These are phyloP conservation scores for Drosophila ambigua DNA, from an alignment of 1,140 invertebrate species.

Conservation along the genomic window DNA sequence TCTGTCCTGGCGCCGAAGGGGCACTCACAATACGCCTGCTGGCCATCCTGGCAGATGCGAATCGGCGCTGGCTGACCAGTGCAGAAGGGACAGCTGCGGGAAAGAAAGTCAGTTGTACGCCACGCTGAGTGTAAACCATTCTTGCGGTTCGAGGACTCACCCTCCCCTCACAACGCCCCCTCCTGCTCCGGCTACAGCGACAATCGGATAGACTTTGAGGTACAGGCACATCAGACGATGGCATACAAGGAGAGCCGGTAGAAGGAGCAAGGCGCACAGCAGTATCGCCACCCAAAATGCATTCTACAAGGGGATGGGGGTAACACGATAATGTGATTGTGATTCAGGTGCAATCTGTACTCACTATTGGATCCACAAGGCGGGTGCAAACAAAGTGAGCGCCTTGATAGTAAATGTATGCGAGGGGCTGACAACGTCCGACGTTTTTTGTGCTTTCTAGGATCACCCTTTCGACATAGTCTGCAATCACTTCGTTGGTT, in stretches of 20 bases:
- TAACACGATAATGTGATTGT: no score
- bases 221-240: constrained; percentile 92
- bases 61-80: no score
- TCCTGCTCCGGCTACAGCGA: constrained; percentile 86
- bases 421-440: constrained; percentile 91
- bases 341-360: constrained; percentile 69
- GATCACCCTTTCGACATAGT: constrained; percentile 87
- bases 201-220: constrained; percentile 90
- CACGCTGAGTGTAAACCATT: no score
- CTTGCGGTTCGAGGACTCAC: no score
- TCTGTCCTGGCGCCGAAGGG: no score
- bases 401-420: constrained; percentile 90
- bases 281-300: constrained; percentile 94
- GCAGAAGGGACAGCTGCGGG: no score
- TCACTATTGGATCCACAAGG: constrained; percentile 92
- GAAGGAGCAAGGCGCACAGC: constrained; percentile 91
- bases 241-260: constrained; percentile 91
- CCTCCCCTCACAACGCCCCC: constrained; percentile 88
- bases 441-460: constrained; percentile 86
- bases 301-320: constrained; percentile 87
- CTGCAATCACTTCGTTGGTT: constrained; percentile 85
- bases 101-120: no score
- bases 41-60: no score
- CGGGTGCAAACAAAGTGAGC: constrained; percentile 90
- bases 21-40: no score